A percentile compares a stretch with the other conserved stretches of the same genome.
Conservation (phyloP, 2,797 vertebrate genomes). For the Enteromius trimaculatus region DNA sequence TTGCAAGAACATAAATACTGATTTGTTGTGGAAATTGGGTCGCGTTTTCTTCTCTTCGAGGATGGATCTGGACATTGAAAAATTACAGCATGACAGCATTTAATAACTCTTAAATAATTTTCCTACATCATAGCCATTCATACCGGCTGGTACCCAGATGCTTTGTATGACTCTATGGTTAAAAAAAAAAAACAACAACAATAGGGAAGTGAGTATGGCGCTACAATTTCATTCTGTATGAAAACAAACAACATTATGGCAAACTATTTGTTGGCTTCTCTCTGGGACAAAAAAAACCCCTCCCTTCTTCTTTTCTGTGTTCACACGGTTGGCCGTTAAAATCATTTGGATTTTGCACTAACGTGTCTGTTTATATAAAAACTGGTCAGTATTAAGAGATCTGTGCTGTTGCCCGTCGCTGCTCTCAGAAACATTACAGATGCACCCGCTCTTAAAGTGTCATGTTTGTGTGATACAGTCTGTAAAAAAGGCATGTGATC, state of each 20-base stretch:
- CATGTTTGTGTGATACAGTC: slow-evolving; percentile 78
- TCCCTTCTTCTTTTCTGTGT: slow-evolving; percentile 31
- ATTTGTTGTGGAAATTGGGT: slow-evolving; percentile 56
- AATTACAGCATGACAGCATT: slow-evolving; percentile 35
- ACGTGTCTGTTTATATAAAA: slow-evolving; percentile 34
- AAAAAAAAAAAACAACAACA: slow-evolving; percentile 14
- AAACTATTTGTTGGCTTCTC: slow-evolving; percentile 49
- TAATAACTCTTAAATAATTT: slow-evolving; percentile 29
- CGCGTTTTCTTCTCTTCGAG: slow-evolving; percentile 21
- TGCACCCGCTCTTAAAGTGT: slow-evolving; percentile 77
- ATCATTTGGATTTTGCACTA: slow-evolving; percentile 35
- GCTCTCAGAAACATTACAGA: slow-evolving; percentile 32
- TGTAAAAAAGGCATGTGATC: slow-evolving; percentile 57
- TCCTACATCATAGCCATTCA: slow-evolving; percentile 35
- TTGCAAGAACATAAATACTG: slow-evolving; percentile 58
- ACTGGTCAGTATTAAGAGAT: slow-evolving; percentile 38
- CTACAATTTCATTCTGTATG: slow-evolving; percentile 25
- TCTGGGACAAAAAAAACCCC: slow-evolving; percentile 29
- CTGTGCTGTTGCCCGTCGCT: slow-evolving; percentile 22
- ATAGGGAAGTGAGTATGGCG: slow-evolving; percentile 32
- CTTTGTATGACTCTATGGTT: slow-evolving; percentile 23
- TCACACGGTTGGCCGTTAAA: slow-evolving; percentile 31
- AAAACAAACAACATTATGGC: slow-evolving; percentile 48
- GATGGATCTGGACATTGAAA: slow-evolving; percentile 15
- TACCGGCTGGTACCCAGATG: slow-evolving; percentile 51